A percentile compares a stretch with the other conserved stretches of the same genome.
Evolutionary conservation across 2,113 vertebrate species (phyloP).

Genomic region (Grus americana): DNA sequence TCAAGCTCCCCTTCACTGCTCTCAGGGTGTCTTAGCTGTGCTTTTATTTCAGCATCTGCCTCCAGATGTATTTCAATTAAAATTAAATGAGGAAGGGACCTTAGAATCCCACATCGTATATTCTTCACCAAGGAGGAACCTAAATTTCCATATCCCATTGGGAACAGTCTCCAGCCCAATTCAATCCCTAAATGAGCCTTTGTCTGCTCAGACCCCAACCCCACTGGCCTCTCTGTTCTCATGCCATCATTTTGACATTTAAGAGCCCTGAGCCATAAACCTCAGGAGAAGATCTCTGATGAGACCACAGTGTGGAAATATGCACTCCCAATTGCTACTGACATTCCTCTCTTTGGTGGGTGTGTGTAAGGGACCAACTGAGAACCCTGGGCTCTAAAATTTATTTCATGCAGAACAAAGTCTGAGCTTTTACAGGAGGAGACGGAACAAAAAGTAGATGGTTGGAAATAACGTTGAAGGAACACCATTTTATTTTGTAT

Average conservation of each 20-base stretch:
- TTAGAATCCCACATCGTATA: background rate
- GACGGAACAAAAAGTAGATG: background rate
- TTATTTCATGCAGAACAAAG: background rate
- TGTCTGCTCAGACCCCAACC: background rate
- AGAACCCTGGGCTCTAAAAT: background rate
- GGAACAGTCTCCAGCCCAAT: background rate
- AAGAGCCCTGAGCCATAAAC: background rate
- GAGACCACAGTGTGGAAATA: background rate
- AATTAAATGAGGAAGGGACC: background rate
- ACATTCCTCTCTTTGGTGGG: background rate
- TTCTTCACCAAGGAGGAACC: background rate
- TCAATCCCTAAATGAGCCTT: background rate
- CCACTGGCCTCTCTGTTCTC: background rate
- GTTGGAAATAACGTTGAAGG: background rate
- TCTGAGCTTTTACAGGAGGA: background rate
- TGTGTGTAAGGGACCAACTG: background rate
- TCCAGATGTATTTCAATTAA: background rate
- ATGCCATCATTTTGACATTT: background rate
- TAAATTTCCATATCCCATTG: background rate
- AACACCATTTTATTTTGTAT: background rate
- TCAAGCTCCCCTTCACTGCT: background rate
- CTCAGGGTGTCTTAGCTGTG: background rate
- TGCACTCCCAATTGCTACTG: accelerated
- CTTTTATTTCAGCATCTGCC: background rate
- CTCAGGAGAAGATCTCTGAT: background rate